Base-by-base conservation (phyloP, 1,140 invertebrate species). In the Ceratosolen fusciceps region DNA sequence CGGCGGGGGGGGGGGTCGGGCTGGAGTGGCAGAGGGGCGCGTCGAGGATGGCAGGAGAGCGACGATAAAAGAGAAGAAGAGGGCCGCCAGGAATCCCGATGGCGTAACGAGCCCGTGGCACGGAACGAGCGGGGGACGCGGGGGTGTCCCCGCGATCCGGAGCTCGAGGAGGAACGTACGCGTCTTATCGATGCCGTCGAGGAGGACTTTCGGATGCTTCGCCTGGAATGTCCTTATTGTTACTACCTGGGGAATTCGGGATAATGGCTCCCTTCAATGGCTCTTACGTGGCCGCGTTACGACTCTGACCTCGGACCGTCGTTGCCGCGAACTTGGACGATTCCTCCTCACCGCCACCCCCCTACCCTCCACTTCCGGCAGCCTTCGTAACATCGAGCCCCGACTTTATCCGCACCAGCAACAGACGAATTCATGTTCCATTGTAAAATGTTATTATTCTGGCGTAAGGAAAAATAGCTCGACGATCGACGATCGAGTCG, bases 21-120 rank as follows among this genome's bases (percentile, higher is more conserved):
- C 43, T 16, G 43, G 43, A 16, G n/a, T n/a, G 43, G 43, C 16
- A 7, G 43, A 16, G 43, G 43, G 16, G 7, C 7, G 43, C 43
- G 16, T 7, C 43, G 43, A 47, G 16, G 16, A 47, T 7, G 16
- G 43, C 8, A 9, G 43, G 43, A 47, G 47, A 21, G 21, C 47
- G 19, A 43, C 39, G 39, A 72, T 60, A 71, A 77, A 77, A 71
- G 65, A 26, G 60, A 71, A 71, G 65, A 77, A 58, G 75, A 21
- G 19, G 60, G 60, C 29, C 0, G 43, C 4, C 9, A 16, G 49
- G 29, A 56, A n/a, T 24, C 4, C n/a, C 52, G 19, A 34, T 60
- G 26, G 26, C 34, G 24, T 79, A 79, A 79, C 78, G 78, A 74
- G 78, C 71, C 16, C 29, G 70, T 43, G 71, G 47, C 77, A 79